Base-by-base conservation (phyloP, 2,888 invertebrate genomes). In the Caenorhabditis macrosperma region DNA sequence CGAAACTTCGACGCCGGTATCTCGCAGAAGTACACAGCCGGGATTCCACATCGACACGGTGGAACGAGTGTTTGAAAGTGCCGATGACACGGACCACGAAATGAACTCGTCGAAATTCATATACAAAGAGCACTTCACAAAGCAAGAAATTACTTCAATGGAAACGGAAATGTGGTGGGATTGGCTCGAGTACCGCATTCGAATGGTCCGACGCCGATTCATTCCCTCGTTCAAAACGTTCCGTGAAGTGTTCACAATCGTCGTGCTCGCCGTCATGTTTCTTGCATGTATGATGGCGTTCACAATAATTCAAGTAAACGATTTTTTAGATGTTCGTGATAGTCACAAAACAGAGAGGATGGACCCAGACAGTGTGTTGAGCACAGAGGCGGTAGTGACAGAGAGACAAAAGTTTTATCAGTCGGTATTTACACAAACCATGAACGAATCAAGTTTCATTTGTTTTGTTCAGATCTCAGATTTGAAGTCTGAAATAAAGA, bases 91-190 rank as follows among this genome's bases (percentile, higher is more conserved):
- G 9, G 54, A 60, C 12, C 35, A 28, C 10, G 55, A 64, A 3
- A n/a, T 55, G 15, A 66, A 78, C 30, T 30, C 66, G 26, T 72
- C 71, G 12, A 44, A 61, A 48, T 78, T 78, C 52, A 33, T 67
- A 1, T 66, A 71, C 26, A 71, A 48, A 22, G 60, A 78, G 15
- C 78, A 78, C 26, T 78, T 78, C 50, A 61, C 59, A 7, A 28
- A 48, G 12, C 54, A 5, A 28, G 78, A 78, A 17, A 66, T 54
- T 38, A 50, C 60, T 6, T 52, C 54, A 15, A 66, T 78, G 61
- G 28, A 66, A 20, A 72, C 46, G 30, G 38, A 52, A 20, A 46
- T 52, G 52, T 60, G 57, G 77, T 77, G 50, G 17, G 64, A 64
- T 17, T 78, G 64, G 64, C 20, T 59, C 35, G 24, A 52, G 6